Evolutionary conservation across 2,888 invertebrate genomes (phyloP).

Genomic region (Lutraria lutraria): DNA sequence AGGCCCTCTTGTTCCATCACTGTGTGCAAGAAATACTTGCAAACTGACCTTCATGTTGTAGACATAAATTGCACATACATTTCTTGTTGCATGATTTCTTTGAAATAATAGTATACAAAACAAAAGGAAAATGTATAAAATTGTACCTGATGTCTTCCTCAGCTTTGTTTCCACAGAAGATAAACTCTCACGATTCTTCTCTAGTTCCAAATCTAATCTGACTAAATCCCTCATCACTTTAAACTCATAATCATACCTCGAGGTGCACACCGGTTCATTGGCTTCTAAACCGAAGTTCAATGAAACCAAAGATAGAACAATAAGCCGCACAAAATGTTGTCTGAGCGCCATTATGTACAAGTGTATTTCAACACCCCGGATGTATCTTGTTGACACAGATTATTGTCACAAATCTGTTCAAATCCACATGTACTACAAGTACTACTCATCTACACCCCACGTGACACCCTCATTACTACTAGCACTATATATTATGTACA

Average conservation of each 20-base stretch:
- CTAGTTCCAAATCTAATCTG: background rate
- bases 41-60: too few species aligned
- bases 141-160: background rate
- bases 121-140: background rate
- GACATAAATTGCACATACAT: too few species aligned
- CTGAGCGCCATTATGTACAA: background rate
- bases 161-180: background rate
- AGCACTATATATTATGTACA: too few species aligned
- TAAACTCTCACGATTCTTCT: background rate
- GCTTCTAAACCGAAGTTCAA: background rate
- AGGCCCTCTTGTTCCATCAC: too few species aligned
- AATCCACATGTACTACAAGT: too few species aligned
- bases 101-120: background rate
- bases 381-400: too few species aligned
- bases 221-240: conserved; percentile 5
- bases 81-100: background rate
- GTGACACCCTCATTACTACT: too few species aligned
- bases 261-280: background rate
- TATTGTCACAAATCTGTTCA: too few species aligned
- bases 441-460: too few species aligned
- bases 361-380: too few species aligned
- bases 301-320: background rate
- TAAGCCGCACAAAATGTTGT: background rate
- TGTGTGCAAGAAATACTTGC: background rate
- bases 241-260: conserved; percentile 16